Base-by-base conservation (phyloP, 92 coral and sea anemone genomes). In the Umimayanthus kanabou region DNA sequence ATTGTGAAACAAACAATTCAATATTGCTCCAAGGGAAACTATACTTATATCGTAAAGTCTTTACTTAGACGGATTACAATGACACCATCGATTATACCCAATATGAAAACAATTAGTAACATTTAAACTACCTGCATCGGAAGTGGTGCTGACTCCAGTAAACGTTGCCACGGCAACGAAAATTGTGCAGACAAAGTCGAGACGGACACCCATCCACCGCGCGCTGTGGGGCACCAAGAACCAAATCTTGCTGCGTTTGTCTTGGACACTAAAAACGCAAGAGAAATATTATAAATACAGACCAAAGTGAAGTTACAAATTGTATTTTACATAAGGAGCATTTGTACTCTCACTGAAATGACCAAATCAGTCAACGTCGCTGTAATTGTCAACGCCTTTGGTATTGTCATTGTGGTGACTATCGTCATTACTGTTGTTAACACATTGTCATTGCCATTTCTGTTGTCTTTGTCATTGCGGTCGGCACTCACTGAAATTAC, bases 171-270 rank as follows among this genome's bases (percentile, higher is more conserved):
- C 89, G 53, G 94, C 98, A 80, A 95, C 98, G 79, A 95, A 95
- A 47, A 92, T 88, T 47, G 98, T 95, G 72, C 98, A 95, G 53
- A 95, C 95, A 80, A 95, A 93, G 89, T 95, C 98, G n/a, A 95
- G 93, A 57, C 98, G 95, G 72, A 95, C 89, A 71, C 98, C 98
- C 98, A 95, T 95, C 98, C 98, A 95, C 43, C 98, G 93, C 1
- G 98, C 98, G 74, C 95, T 95, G 94, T 95, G 98, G 45, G 98
- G 98, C 9, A 95, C 98, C 85, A 95, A 89, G 88, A 95, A 95
- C 98, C 98, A 95, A 77, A 95, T 95, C 89, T 95, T 93, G 87
- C 98, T 95, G 77, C 98, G 91, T 45, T 90, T 89, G 90, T 95
- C 98, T 61, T 95, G 98, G 9, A 93, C 98, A 82, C 98, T 95